These are phyloP conservation scores for Neoscelio sp. DNA, from an alignment of 2,888 invertebrate species.

Conservation along the genomic window DNA sequence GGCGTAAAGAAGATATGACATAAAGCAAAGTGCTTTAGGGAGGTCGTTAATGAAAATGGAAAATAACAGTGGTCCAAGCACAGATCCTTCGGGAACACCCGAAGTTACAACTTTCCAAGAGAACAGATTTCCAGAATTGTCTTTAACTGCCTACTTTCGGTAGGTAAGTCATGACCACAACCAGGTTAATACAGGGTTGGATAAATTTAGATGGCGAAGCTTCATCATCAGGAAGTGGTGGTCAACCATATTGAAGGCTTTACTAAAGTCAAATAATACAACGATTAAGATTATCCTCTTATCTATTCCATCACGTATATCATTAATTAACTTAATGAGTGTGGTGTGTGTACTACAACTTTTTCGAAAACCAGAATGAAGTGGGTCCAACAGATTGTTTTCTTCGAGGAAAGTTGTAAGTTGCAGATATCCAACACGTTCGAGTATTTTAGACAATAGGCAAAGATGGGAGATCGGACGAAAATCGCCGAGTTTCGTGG, in stretches of 20 bases:
- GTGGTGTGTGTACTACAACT: background rate
- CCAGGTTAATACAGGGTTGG: no score
- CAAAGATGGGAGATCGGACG: background rate
- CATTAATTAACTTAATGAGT: background rate
- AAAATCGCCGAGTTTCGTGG: background rate
- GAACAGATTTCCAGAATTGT: no score
- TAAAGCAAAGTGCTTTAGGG: no score
- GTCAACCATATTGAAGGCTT: no score
- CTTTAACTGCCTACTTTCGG: no score
- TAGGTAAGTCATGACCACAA: no score
- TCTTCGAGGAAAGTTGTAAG: background rate
- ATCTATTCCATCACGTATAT: background rate
- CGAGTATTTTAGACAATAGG: background rate
- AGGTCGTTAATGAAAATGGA: background rate
- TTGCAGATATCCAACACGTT: constrained; percentile 2
- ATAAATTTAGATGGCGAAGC: no score
- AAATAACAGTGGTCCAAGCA: background rate
- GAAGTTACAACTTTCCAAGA: no score
- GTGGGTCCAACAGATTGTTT: background rate
- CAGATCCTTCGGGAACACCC: background rate
- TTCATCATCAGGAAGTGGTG: no score
- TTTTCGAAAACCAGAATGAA: background rate
- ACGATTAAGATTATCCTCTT: background rate
- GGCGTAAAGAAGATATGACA: background rate
- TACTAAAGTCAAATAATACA: background rate